A percentile compares a stretch with the other conserved stretches of the same genome.
Conservation (phyloP, 2,797 vertebrate genomes). For the Sciurus carolinensis region DNA sequence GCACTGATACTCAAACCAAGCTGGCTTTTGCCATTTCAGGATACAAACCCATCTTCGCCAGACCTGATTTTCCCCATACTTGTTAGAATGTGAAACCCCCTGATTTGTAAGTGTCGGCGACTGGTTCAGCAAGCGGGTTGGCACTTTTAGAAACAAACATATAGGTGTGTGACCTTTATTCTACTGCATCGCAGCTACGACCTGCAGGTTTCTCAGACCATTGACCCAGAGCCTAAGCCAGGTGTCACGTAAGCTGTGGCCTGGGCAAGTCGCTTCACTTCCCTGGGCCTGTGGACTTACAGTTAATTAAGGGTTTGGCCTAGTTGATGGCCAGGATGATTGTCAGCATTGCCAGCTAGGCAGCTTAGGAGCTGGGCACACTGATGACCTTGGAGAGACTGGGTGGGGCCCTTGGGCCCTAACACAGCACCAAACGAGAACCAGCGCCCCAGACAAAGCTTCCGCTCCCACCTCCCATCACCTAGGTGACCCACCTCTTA, state of each 20-base stretch:
- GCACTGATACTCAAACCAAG: background rate
- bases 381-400: rapidly evolving
- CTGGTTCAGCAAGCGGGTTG: rapidly evolving
- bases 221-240: background rate
- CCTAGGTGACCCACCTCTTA: background rate
- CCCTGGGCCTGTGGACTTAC: background rate
- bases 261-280: background rate
- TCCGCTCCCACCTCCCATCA: background rate
- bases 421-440: background rate
- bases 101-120: background rate
- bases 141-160: background rate
- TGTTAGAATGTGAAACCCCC: background rate
- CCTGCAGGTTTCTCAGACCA: background rate
- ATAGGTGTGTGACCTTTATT: background rate
- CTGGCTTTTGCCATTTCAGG: background rate
- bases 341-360: background rate
- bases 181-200: background rate
- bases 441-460: background rate
- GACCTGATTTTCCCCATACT: background rate
- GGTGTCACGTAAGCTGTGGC: background rate
- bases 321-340: background rate
- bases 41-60: background rate
- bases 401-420: background rate
- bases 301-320: background rate
- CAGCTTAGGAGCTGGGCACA: background rate